Evolutionary conservation across 2,113 vertebrate species (phyloP).

Genomic region (Uropsilus gracilis): DNA sequence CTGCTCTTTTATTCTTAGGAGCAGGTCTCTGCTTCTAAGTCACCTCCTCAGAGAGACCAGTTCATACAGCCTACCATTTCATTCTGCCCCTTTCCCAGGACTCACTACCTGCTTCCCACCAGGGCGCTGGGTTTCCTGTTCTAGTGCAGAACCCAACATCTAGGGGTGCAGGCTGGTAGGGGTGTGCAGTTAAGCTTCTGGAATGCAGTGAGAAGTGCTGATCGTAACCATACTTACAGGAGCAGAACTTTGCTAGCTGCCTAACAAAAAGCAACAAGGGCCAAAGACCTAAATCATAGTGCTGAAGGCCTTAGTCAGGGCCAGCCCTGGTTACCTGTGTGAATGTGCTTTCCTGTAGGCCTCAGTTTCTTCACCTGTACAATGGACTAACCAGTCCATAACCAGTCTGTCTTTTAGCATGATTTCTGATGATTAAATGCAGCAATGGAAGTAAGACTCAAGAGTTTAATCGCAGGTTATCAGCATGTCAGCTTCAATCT

Average conservation of each 20-base stretch:
- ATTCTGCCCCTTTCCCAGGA: neutral
- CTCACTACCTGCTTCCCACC: neutral
- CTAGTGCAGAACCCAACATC: neutral
- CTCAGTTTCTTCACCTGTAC: neutral
- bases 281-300: rapidly evolving
- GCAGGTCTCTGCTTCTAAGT: neutral
- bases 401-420: neutral
- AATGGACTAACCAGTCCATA: neutral
- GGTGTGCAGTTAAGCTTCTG: neutral
- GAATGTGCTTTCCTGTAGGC: neutral
- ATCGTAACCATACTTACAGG: too few species aligned
- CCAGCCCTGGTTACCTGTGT: neutral
- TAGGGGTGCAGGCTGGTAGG: neutral
- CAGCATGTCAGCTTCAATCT: rapidly evolving
- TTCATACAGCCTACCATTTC: neutral
- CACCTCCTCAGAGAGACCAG: neutral
- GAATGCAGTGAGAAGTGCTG: neutral
- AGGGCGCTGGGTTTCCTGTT: neutral
- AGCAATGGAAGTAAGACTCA: neutral
- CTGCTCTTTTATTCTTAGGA: too few species aligned
- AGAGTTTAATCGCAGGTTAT: neutral
- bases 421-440: neutral
- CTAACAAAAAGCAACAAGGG: neutral
- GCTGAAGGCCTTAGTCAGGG: neutral
- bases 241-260: neutral